A percentile compares a stretch with the other conserved stretches of the same genome.
Conservation (phyloP, 2,888 invertebrate genomes). For the Drosophila stalkeri region DNA sequence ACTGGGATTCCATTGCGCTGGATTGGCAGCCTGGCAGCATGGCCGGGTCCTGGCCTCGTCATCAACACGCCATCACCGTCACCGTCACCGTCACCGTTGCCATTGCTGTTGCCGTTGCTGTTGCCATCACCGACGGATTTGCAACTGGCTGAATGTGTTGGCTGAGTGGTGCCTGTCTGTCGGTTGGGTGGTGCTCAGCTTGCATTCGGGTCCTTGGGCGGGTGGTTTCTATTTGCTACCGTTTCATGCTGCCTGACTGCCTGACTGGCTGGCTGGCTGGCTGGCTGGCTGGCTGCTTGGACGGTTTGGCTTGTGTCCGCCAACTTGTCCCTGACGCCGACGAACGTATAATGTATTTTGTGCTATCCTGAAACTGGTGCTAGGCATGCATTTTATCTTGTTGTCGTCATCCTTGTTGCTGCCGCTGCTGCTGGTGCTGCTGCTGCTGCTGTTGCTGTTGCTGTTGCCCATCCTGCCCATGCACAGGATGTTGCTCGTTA, state of each 20-base stretch:
- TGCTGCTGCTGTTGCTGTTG: not conserved
- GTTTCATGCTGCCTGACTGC: constrained; percentile 53
- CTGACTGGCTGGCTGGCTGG: constrained; percentile 20
- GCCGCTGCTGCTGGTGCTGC: not conserved
- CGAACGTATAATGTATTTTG: constrained; percentile 68
- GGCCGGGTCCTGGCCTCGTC: constrained; percentile 38
- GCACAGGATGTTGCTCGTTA: constrained; percentile 79
- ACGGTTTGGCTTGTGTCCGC: constrained; percentile 30
- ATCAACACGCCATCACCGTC: constrained; percentile 30
- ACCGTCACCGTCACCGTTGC: not conserved
- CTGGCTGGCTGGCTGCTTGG: constrained; percentile 31
- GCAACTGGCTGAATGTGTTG: constrained; percentile 55
- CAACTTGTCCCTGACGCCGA: constrained; percentile 39
- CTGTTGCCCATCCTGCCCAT: constrained; percentile 32
- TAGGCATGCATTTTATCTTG: constrained; percentile 77
- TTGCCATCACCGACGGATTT: constrained; percentile 43
- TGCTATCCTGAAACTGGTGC: constrained; percentile 49
- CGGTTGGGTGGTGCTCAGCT: not conserved
- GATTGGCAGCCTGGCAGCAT: constrained; percentile 55
- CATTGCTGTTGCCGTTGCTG: constrained; percentile 6
- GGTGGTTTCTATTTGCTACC: constrained; percentile 66
- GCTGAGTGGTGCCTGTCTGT: constrained; percentile 20
- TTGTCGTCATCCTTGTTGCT: constrained; percentile 73
- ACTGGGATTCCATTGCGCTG: constrained; percentile 70
- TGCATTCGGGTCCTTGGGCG: not conserved